phyloP scores from a whole-genome alignment of 2,797 vertebrate species.

The Anableps anableps region DNA sequence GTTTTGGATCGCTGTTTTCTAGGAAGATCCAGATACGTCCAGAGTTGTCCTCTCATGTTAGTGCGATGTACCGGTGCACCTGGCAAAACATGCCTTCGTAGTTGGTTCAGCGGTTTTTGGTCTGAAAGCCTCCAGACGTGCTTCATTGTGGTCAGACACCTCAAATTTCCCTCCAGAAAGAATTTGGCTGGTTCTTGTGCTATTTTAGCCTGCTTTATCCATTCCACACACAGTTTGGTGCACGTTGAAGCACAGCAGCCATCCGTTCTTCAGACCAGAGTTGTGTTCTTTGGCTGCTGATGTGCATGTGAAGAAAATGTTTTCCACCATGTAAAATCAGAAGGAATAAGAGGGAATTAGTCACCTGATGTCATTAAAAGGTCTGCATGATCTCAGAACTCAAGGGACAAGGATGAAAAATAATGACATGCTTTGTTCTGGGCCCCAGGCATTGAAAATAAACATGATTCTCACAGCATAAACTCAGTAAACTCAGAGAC shows the following conservation, averaged over 20 bases:
- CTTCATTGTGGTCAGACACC: neutral
- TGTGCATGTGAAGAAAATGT: neutral
- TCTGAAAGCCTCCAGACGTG: neutral
- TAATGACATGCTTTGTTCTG: neutral
- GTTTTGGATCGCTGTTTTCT: too few species aligned
- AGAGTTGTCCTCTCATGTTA: too few species aligned
- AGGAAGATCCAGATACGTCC: neutral
- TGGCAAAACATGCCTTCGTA: neutral
- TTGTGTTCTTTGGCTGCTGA: neutral
- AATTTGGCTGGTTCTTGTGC: neutral
- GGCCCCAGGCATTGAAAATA: slow-evolving; percentile 1
- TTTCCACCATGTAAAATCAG: neutral
- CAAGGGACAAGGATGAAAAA: neutral
- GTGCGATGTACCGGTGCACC: too few species aligned
- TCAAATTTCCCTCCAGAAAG: neutral
- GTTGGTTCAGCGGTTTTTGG: neutral
- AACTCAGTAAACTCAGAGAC: neutral
- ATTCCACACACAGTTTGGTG: neutral
- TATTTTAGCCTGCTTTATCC: neutral
- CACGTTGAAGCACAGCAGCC: neutral
- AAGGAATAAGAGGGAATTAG: neutral
- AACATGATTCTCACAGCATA: neutral
- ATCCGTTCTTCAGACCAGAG: neutral
- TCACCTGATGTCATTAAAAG: neutral
- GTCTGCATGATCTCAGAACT: neutral